Evolutionary conservation across 64 coral and sea anemone species (phyloP), one percentile per base, ranked within the genome.

Genomic region (Porites australiensis): DNA sequence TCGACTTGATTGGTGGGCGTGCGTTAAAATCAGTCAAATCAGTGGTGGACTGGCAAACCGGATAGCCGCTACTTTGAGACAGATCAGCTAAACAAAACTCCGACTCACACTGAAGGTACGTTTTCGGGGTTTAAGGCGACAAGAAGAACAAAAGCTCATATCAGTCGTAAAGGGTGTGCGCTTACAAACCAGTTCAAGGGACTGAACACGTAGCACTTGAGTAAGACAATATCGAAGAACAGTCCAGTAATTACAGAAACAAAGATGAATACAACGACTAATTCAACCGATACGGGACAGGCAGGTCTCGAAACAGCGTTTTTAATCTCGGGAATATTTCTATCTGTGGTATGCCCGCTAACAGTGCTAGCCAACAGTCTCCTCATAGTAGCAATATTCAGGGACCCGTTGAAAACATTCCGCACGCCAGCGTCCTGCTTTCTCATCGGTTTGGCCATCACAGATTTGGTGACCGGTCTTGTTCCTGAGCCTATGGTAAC

Each of bases 321-420:
- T 19, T 64, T 93, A 2, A 47, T 75, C 3, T 87, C 58, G 48
- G 91, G 91, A 3, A 79, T 75, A 8, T 77, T 87, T 77, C 18
- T 93, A 23, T 82, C 91, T 1, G 85, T 93, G 27, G 70, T 93
- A 10, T 93, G 82, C 16, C 82, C 89, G 2, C 27, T 88, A 44
- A 96, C 91, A 13, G 84, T 90, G 66, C 53, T 77, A 12, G 75
- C 68, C 0, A 96, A 94, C 48, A 60, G 60, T 48, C 19, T 96
- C n/a, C 67, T 96, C 60, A 43, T 96, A 54, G 43, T 96, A 6
- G 68, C 92, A 20, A 94, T 96, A 13, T 81, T 80, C 22, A 93
- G 88, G 53, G 82, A 64, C 12, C 88, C 95, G 18, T 92, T 90
- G 13, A 92, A 93, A 19, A 94, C 91, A 27, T 96, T 96, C 23